Percentiles rank a stretch among this genome's conserved stretches.
These are phyloP conservation scores for Torymus auratus DNA, from an alignment of 2,888 invertebrate genomes.

Conservation along the genomic window DNA sequence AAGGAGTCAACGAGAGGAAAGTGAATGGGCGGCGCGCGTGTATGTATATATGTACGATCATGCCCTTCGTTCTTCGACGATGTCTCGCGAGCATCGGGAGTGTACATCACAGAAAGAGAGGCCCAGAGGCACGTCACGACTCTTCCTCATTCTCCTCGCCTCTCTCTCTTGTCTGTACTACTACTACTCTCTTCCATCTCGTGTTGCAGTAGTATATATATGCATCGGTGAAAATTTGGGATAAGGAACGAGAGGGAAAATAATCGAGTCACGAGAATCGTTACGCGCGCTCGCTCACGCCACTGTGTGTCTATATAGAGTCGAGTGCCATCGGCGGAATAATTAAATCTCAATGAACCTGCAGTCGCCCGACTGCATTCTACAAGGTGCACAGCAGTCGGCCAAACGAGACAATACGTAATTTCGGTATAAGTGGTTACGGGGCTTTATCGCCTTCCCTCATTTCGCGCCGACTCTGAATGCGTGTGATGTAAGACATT, in stretches of 20 bases:
- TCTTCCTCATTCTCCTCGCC: slow-evolving; percentile 57
- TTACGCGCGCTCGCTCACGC: not conserved
- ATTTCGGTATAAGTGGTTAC: not conserved
- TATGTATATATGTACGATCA: too few species aligned
- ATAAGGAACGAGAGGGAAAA: slow-evolving; percentile 14
- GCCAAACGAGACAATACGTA: not conserved
- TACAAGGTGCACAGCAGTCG: not conserved
- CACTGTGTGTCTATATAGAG: not conserved
- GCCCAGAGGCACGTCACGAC: slow-evolving; percentile 48
- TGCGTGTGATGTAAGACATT: too few species aligned
- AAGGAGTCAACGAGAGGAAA: slow-evolving; percentile 14
- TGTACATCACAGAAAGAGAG: slow-evolving; percentile 25
- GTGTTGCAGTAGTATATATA: not conserved
- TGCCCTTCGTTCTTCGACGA: slow-evolving; percentile 34
- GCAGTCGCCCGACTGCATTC: not conserved
- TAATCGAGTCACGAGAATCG: slow-evolving; percentile 19
- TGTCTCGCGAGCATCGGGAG: slow-evolving; percentile 17
- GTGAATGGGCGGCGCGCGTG: slow-evolving; percentile 34
- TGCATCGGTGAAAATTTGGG: slow-evolving; percentile 34
- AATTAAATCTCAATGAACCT: slow-evolving; percentile 29
- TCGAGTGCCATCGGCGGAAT: slow-evolving; percentile 20
- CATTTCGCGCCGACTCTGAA: too few species aligned
- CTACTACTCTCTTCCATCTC: slow-evolving; percentile 32
- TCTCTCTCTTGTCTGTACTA: slow-evolving; percentile 11
- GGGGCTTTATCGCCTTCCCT: not conserved